Base-by-base conservation (phyloP, 2,113 vertebrate species). In the Bagarius yarrelli region DNA sequence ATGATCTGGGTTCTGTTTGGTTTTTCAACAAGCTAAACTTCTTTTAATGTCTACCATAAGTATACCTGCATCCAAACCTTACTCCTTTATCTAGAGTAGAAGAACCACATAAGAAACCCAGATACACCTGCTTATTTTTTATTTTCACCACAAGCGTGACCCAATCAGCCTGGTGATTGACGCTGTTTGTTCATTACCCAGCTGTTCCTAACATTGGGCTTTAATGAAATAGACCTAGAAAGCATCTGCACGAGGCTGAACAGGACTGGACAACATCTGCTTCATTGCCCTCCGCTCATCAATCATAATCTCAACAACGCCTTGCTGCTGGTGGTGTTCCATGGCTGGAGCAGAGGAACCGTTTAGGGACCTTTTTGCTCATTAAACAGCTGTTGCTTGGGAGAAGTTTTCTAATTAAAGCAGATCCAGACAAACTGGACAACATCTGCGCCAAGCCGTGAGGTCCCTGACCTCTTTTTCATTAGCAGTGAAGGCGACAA, bases 151-250 rank as follows among this genome's bases (percentile, higher is more conserved):
- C 19, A 6, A 32, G 6, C 11, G 13, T 47, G 59, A 61, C 70
- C 61, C 36, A 27, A n/a, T 52, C 36, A 30, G 21, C 55, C 55
- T 3, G 5, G 14, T 47, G 55, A 76, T 27, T 12, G 34, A 27
- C 30, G 25, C 40, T 59, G 44, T 55, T 77, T 76, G 23, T 66
- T 83, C 71, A 76, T 83, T 78, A 66, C 59, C 59, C 81, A 80
- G 50, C 78, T 83, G 81, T 78, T 83, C 21, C 63, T 76, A 47
- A 30, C n/a, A 36, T 52, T 55, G 40, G 56, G 60, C 59, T 74
- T 40, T 81, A 73, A 83, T 85, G 83, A 83, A 83, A 78, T 53
- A 52, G 53, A 76, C 60, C 30, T 61, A 30, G 56, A 44, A 15
- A 70, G 59, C 80, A 85, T 82, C 84, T 85, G 80, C 36, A 63